phyloP scores from a whole-genome alignment of 1,140 invertebrate species.

The Anadara kagoshimensis region DNA sequence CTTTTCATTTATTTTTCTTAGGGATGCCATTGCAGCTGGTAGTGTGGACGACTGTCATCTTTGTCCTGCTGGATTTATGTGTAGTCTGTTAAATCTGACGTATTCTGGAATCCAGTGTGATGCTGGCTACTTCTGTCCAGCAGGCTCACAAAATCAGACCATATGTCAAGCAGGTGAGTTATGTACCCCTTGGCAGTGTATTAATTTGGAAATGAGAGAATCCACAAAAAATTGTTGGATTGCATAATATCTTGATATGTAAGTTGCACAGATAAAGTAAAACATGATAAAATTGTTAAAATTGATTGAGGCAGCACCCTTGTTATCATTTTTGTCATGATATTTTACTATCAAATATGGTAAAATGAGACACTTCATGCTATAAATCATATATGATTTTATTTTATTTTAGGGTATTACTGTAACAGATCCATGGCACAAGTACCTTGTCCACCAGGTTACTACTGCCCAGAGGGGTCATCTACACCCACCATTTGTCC shows the following conservation, averaged over 20 bases:
- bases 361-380: too few relatives aligned
- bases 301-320: too few relatives aligned
- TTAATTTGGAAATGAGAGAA: too few relatives aligned
- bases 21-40: conserved; percentile 57
- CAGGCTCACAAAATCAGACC: conserved; percentile 61
- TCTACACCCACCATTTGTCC: conserved; percentile 65
- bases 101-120: conserved; percentile 64
- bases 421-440: conserved; percentile 67
- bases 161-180: conserved; percentile 64
- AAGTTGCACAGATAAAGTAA: too few relatives aligned
- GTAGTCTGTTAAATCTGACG: conserved; percentile 61
- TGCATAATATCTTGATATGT: too few relatives aligned
- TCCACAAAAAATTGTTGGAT: too few relatives aligned
- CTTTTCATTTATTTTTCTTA: conserved; percentile 33
- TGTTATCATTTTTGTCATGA: too few relatives aligned
- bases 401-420: conserved; percentile 61
- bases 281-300: too few relatives aligned
- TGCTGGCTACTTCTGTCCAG: conserved; percentile 63
- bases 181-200: too few relatives aligned
- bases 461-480: conserved; percentile 67
- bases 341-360: too few relatives aligned
- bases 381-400: conserved; percentile 1
- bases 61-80: conserved; percentile 68
- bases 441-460: conserved; percentile 66
- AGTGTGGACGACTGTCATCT: conserved; percentile 58